These are phyloP conservation scores for Macropis europaea DNA, from an alignment of 2,888 invertebrate species.

Conservation along the genomic window DNA sequence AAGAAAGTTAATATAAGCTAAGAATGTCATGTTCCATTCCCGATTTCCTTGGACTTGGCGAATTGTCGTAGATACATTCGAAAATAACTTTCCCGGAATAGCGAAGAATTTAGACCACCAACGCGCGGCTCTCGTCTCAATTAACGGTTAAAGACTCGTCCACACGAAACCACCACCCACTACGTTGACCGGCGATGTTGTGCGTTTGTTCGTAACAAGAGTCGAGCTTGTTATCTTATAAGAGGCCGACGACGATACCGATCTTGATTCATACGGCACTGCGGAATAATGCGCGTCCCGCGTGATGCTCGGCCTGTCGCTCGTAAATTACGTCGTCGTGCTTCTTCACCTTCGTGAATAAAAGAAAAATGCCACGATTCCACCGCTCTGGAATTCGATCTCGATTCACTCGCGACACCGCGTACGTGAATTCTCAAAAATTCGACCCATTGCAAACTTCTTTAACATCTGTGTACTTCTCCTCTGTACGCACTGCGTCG, in stretches of 20 bases:
- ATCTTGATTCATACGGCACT: conserved; percentile 56
- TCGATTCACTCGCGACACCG: too few relatives aligned
- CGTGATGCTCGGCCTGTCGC: conserved; percentile 9
- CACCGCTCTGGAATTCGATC: too few relatives aligned
- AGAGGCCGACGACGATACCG: conserved; percentile 47
- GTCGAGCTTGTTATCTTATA: conserved; percentile 57
- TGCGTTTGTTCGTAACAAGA: conserved; percentile 56
- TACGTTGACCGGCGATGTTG: conserved; percentile 47
- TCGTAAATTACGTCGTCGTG: conserved; percentile 30
- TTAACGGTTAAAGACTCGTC: conserved; percentile 66
- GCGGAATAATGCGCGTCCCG: conserved; percentile 44
- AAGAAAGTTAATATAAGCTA: conserved; percentile 48
- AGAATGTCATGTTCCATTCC: conserved; percentile 58
- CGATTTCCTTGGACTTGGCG: conserved; percentile 62
- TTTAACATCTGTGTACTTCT: too few relatives aligned
- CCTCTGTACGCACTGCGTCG: too few relatives aligned
- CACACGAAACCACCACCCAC: conserved; percentile 64
- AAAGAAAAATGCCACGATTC: background rate
- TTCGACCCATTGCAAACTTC: too few relatives aligned
- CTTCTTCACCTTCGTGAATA: background rate
- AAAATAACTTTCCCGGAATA: conserved; percentile 70
- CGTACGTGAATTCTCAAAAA: too few relatives aligned
- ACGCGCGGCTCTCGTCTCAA: conserved; percentile 68
- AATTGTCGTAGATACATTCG: conserved; percentile 65
- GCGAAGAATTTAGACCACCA: conserved; percentile 70